These are phyloP conservation scores for Takifugu flavidus DNA, from an alignment of 2,113 vertebrate genomes.

Conservation along the genomic window DNA sequence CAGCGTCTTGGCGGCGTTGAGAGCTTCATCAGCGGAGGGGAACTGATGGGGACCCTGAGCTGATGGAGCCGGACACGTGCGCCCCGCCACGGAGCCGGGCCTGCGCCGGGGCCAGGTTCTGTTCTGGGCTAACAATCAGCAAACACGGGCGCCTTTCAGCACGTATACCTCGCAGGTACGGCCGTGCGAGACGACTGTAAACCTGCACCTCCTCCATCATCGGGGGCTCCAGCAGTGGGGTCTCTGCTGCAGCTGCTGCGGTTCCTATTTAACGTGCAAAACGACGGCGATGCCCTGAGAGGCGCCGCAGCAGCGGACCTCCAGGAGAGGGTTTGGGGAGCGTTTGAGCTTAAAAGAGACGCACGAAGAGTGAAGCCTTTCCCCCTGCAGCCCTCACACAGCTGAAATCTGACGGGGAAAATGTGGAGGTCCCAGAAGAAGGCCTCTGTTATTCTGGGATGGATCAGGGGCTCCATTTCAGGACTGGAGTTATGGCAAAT, in stretches of 20 bases:
- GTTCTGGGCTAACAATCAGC: slow-evolving; percentile 25
- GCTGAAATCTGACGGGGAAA: no score
- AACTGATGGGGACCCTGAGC: slow-evolving; percentile 49
- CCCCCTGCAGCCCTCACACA: no score
- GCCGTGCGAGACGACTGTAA: slow-evolving; percentile 20
- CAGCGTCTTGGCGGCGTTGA: slow-evolving; percentile 52
- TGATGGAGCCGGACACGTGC: slow-evolving; percentile 55
- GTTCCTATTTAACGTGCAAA: slow-evolving; percentile 26
- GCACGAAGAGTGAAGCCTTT: not conserved
- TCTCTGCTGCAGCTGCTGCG: slow-evolving; percentile 55
- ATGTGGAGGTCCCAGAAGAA: no score
- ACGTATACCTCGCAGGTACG: slow-evolving; percentile 41
- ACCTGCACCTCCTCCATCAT: slow-evolving; percentile 55
- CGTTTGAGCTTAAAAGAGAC: not conserved
- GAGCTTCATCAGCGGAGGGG: slow-evolving; percentile 61
- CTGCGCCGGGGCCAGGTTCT: slow-evolving; percentile 5
- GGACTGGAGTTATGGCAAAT: no score
- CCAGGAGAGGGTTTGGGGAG: not conserved
- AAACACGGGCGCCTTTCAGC: slow-evolving; percentile 67
- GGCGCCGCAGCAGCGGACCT: slow-evolving; percentile 14
- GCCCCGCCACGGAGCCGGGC: slow-evolving; percentile 12
- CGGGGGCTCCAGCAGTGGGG: slow-evolving; percentile 29
- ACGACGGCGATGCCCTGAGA: slow-evolving; percentile 34
- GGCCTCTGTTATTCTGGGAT: no score
- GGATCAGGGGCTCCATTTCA: no score